Base-by-base conservation (phyloP, 92 coral and sea anemone species). In the Porites cylindrica region DNA sequence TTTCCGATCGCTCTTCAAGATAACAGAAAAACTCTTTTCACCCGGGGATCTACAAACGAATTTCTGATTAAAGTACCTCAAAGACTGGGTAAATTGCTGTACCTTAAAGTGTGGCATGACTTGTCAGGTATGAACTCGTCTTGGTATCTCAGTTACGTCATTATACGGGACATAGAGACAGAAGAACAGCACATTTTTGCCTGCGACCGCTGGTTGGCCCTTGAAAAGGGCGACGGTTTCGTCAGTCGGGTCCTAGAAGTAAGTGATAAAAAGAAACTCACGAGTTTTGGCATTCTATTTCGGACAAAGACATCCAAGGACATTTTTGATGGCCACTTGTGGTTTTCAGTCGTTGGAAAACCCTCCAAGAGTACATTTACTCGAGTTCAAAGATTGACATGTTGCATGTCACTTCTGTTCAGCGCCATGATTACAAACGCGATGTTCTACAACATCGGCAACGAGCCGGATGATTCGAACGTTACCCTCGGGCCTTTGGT, bases 401-500 rank as follows among this genome's bases (percentile, higher is more conserved):
- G 98, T 43, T 94, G 97, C 77, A 77, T 96, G 84, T 93, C 93
- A 7, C 72, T 96, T 64, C 88, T 96, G 3, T 91, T 90, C 61
- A 87, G 93, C 19, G 83, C 98, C 21, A 96, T 96, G 98, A 90
- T 96, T 69, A 90, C 95, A 24, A 94, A 91, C 81, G 98, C 98
- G 1, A 96, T 94, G 98, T 96, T 96, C 80, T 96, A 89, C 51
- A 90, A 94, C 79, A 77, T 90, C 23, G 95, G 94, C 4, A 93
- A 91, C 21, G 86, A 66, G 63, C 81, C 97, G 3, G 87, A 81
- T 2, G 79, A 77, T 1, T 88, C 88, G 2, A 88, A 95, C 4
- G 79, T 96, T n/a, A 66, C 83, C 10, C 13, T 96, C 66, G 98
- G 98, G 24, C 98, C 98, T 11, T 62, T 94, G 8, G 62, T 85